Percentiles rank a stretch among this genome's conserved stretches.
These are phyloP conservation scores for Cataglyphis livida DNA, from an alignment of 2,888 invertebrate genomes.

Conservation along the genomic window DNA sequence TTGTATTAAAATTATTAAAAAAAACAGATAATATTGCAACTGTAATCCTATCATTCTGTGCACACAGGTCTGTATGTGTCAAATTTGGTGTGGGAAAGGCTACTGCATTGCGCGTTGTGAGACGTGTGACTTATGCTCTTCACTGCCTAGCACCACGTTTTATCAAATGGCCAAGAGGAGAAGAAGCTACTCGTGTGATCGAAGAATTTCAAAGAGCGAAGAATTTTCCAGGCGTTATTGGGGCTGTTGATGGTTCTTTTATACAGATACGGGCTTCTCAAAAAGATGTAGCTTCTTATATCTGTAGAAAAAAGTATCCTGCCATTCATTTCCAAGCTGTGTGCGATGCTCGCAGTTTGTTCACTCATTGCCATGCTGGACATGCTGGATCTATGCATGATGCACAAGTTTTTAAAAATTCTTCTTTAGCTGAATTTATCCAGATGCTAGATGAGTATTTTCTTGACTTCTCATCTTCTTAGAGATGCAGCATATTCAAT, in stretches of 20 bases:
- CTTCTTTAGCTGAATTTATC: background rate
- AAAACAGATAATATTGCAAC: constrained; percentile 9
- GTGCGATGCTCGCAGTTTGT: background rate
- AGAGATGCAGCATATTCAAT: background rate
- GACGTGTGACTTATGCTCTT: constrained; percentile 6
- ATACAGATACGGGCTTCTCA: constrained; percentile 1
- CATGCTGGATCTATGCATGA: constrained; percentile 7
- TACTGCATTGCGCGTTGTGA: constrained; percentile 12
- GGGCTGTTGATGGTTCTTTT: background rate
- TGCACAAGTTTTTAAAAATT: constrained; percentile 16
- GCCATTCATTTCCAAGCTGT: constrained; percentile 25
- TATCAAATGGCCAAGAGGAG: constrained; percentile 20
- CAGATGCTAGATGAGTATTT: background rate
- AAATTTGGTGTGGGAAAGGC: background rate
- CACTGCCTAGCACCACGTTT: constrained; percentile 12
- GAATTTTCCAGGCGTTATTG: background rate
- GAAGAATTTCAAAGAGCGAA: background rate
- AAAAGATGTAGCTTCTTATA: background rate
- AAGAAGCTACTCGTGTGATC: background rate
- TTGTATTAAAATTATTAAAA: background rate
- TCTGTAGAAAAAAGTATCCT: background rate
- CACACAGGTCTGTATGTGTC: constrained; percentile 2
- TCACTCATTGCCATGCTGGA: background rate
- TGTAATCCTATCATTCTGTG: background rate
- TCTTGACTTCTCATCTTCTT: background rate